These are phyloP conservation scores for Allacma fusca DNA, from an alignment of 2,888 invertebrate species.

Conservation along the genomic window DNA sequence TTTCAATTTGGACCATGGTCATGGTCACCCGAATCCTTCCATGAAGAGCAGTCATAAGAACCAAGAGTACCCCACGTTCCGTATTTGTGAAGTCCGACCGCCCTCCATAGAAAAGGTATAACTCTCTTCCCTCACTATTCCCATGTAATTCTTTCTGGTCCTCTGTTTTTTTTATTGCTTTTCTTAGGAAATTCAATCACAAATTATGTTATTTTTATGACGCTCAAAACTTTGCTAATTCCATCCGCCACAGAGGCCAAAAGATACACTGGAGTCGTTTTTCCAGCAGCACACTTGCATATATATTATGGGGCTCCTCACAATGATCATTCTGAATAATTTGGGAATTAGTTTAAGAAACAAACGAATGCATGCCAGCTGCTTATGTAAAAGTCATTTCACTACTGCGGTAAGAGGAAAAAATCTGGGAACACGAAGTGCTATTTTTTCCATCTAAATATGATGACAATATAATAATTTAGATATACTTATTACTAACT, in stretches of 20 bases:
- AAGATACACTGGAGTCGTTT: no score
- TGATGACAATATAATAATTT: no score
- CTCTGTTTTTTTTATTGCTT: background rate
- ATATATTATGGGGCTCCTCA: no score
- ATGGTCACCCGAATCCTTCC: conserved; percentile 46
- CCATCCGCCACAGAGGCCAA: no score
- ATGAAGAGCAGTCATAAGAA: conserved; percentile 41
- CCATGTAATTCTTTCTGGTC: background rate
- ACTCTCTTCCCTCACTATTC: background rate
- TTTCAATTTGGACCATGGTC: conserved; percentile 54
- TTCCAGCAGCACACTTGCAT: no score
- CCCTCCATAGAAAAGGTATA: conserved; percentile 63
- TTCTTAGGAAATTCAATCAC: background rate
- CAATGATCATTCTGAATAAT: no score
- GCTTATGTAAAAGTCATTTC: background rate
- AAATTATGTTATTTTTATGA: no score
- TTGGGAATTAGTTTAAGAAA: no score
- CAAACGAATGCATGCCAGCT: background rate
- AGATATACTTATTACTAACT: no score
- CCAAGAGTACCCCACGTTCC: conserved; percentile 60
- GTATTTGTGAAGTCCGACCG: conserved; percentile 62
- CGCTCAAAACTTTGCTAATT: no score
- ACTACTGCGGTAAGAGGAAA: background rate
- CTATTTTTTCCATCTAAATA: no score
- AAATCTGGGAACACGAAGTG: no score